Evolutionary conservation across 2,888 invertebrate species (phyloP).

Genomic region (Epicampocera succincta): DNA sequence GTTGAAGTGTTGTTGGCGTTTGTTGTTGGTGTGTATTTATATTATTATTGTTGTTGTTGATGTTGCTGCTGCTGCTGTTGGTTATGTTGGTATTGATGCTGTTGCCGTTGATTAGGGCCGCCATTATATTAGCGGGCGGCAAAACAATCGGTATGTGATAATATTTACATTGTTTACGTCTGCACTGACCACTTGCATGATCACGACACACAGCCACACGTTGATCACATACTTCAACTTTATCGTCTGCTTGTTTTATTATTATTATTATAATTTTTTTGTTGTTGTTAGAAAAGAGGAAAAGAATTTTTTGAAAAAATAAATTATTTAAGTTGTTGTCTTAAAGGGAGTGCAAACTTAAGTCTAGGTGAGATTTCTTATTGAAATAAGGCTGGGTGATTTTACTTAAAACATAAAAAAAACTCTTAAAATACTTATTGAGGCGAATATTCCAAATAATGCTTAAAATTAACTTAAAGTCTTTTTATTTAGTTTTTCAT

Average conservation of each 20-base stretch:
- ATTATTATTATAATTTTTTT: not conserved
- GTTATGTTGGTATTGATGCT: constrained; percentile 68
- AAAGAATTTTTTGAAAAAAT: constrained; percentile 19
- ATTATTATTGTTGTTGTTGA: constrained; percentile 71
- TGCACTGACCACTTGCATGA: constrained; percentile 96
- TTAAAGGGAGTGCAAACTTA: not conserved
- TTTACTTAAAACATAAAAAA: constrained; percentile 9
- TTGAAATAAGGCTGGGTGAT: constrained; percentile 37
- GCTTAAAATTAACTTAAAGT: too few relatives aligned
- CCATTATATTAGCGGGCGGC: constrained; percentile 91
- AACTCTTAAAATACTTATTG: constrained; percentile 3
- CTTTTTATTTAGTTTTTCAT: too few relatives aligned
- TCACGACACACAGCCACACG: constrained; percentile 98
- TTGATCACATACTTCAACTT: constrained; percentile 97
- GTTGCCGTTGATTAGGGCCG: constrained; percentile 83
- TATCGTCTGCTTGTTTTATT: constrained; percentile 88
- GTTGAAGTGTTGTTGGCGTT: constrained; percentile 72
- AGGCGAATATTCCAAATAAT: too few relatives aligned
- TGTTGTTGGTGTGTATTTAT: constrained; percentile 71
- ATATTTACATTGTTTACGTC: constrained; percentile 97
- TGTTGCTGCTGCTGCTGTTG: constrained; percentile 72
- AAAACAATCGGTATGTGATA: constrained; percentile 97
- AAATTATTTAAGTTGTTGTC: constrained; percentile 15
- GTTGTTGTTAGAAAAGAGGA: not conserved
- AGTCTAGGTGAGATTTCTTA: not conserved